These are phyloP conservation scores for Ormyrus pomaceus DNA, from an alignment of 2,888 invertebrate species.

Conservation along the genomic window DNA sequence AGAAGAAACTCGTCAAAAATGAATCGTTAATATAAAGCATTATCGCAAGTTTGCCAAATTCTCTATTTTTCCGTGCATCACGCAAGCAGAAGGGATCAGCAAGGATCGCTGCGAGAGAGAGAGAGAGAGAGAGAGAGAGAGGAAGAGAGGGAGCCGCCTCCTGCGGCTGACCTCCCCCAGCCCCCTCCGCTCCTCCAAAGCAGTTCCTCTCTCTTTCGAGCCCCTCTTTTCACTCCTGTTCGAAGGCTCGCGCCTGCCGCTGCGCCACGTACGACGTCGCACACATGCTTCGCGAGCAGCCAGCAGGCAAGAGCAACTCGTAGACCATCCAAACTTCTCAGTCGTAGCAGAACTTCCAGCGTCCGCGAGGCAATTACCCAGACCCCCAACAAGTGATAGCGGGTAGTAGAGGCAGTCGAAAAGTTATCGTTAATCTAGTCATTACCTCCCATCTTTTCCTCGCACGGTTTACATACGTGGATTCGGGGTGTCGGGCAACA, in stretches of 20 bases:
- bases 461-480: background rate
- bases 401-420: no score
- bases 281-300: conserved; percentile 4
- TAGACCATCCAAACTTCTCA: no score
- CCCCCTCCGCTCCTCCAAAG: background rate
- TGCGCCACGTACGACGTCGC: background rate
- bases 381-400: background rate
- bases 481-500: conserved; percentile 64
- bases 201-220: background rate
- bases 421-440: background rate
- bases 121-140: conserved; percentile 39
- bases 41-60: no score
- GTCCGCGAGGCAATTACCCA: background rate
- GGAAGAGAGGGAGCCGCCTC: conserved; percentile 71
- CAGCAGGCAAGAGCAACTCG: background rate
- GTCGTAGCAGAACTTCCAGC: background rate
- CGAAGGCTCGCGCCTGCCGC: background rate
- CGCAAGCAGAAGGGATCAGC: conserved; percentile 11
- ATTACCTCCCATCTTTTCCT: background rate
- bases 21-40: no score
- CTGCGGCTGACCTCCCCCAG: conserved; percentile 67
- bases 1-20: no score
- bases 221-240: conserved; percentile 1
- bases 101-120: conserved; percentile 16
- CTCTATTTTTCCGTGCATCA: no score